These are phyloP conservation scores for Temnothorax curvispinosus DNA, from an alignment of 1,140 invertebrate species.

Conservation along the genomic window DNA sequence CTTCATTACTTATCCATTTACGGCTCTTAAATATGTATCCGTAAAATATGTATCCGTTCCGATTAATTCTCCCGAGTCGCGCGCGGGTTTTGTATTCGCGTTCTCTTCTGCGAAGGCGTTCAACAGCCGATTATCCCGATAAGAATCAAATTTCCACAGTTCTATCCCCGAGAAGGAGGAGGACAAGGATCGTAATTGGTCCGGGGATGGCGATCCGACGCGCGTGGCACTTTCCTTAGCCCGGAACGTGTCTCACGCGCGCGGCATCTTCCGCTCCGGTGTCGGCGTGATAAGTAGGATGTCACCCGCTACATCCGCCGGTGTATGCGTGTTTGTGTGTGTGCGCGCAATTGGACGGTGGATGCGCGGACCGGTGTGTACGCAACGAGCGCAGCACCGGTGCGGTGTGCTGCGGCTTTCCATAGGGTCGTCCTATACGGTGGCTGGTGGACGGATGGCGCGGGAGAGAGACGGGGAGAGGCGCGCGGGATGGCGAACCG, in stretches of 20 bases:
- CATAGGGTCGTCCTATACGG: conserved; percentile 73
- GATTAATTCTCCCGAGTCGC: not conserved
- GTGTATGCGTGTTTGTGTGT: conserved; percentile 35
- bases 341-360: conserved; percentile 49
- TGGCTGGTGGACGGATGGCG: conserved; percentile 78
- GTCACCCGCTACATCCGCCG: conserved; percentile 54
- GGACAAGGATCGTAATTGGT: conserved; percentile 31
- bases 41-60: not conserved
- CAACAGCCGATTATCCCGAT: conserved; percentile 6
- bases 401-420: conserved; percentile 67
- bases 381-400: conserved; percentile 50
- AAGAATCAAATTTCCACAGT: conserved; percentile 49
- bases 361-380: conserved; percentile 38
- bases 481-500: not conserved
- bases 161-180: not conserved
- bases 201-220: conserved; percentile 17
- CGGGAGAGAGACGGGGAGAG: conserved; percentile 67
- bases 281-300: conserved; percentile 73
- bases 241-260: conserved; percentile 10
- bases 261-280: conserved; percentile 21
- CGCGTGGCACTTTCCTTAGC: not conserved
- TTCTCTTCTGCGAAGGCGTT: not conserved
- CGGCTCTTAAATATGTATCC: not conserved
- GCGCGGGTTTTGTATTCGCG: not conserved
- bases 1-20: not conserved